phyloP scores from a whole-genome alignment of 2,797 vertebrate genomes.

The Typhlichthys eigenmanni region DNA sequence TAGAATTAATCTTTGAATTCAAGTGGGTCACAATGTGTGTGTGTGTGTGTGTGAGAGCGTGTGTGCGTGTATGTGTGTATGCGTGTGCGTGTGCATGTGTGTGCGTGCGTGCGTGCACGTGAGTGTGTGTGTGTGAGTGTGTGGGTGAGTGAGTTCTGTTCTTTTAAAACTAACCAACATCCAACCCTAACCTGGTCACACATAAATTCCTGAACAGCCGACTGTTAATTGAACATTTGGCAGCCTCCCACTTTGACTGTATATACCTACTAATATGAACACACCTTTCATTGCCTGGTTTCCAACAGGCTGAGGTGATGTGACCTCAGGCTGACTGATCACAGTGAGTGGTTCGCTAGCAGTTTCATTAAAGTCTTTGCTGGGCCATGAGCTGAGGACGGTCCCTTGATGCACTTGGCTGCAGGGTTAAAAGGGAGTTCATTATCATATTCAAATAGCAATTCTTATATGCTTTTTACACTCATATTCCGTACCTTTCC shows the following conservation, averaged over 20 bases:
- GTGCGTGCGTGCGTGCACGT: neutral
- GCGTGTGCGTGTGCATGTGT: too few relatives aligned
- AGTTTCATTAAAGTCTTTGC: conserved; percentile 43
- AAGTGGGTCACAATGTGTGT: neutral
- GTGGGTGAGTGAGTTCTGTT: too few relatives aligned
- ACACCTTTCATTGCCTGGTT: conserved; percentile 84
- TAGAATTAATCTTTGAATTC: neutral
- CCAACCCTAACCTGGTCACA: too few relatives aligned
- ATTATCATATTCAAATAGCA: conserved; percentile 13
- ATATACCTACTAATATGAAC: neutral
- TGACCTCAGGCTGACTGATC: conserved; percentile 74
- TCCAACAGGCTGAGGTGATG: conserved; percentile 71
- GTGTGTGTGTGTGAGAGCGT: neutral
- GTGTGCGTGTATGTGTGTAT: too few relatives aligned
- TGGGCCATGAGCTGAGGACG: conserved; percentile 15
- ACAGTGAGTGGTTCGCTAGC: conserved; percentile 67
- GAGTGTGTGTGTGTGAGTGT: too few relatives aligned
- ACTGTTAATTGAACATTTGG: too few relatives aligned
- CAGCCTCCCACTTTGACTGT: too few relatives aligned
- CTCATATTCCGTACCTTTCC: conserved; percentile 59
- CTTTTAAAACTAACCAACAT: too few relatives aligned
- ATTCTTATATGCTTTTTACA: neutral
- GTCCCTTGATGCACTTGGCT: conserved; percentile 58
- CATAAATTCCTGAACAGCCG: too few relatives aligned
- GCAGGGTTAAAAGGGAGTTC: neutral